Evolutionary conservation across 2,888 invertebrate species (phyloP).

Genomic region (Neoascia interrupta): DNA sequence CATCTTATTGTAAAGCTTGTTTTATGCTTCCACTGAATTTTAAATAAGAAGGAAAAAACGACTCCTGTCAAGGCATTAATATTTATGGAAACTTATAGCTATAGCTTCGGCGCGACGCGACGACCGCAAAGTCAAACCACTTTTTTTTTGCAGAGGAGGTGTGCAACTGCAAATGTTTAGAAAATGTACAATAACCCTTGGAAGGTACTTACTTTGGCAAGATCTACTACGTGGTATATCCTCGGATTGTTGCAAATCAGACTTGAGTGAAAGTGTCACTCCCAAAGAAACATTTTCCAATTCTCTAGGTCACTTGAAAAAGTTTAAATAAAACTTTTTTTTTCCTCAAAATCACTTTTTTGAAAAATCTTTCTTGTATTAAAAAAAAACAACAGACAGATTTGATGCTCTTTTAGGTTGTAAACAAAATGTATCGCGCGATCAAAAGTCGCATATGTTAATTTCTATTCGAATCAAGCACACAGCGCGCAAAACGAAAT

Average conservation of each 20-base stretch:
- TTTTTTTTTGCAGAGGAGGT: neutral
- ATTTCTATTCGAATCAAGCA: slow-evolving; percentile 49
- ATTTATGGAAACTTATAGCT: slow-evolving; percentile 43
- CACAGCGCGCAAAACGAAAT: slow-evolving; percentile 4
- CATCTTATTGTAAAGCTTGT: slow-evolving; percentile 62
- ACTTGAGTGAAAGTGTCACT: slow-evolving; percentile 45
- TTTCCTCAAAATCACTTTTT: slow-evolving; percentile 1
- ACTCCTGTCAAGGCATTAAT: slow-evolving; percentile 45
- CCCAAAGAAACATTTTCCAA: slow-evolving; percentile 39
- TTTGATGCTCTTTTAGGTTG: slow-evolving; percentile 23
- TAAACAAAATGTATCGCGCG: slow-evolving; percentile 55
- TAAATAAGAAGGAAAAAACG: slow-evolving; percentile 32
- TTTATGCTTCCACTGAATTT: slow-evolving; percentile 54
- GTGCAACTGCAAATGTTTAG: slow-evolving; percentile 29
- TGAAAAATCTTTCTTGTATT: neutral
- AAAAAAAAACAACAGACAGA: no score
- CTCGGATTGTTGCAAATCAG: slow-evolving; percentile 46
- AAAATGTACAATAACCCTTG: slow-evolving; percentile 41
- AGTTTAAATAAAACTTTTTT: neutral
- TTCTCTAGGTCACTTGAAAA: slow-evolving; percentile 1
- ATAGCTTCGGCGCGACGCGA: slow-evolving; percentile 5
- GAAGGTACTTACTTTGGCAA: slow-evolving; percentile 52
- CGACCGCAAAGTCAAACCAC: slow-evolving; percentile 17
- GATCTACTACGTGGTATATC: slow-evolving; percentile 32
- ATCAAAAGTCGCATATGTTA: slow-evolving; percentile 48